Evolutionary conservation across 2,113 vertebrate species (phyloP).

Genomic region (Pogona vitticeps): DNA sequence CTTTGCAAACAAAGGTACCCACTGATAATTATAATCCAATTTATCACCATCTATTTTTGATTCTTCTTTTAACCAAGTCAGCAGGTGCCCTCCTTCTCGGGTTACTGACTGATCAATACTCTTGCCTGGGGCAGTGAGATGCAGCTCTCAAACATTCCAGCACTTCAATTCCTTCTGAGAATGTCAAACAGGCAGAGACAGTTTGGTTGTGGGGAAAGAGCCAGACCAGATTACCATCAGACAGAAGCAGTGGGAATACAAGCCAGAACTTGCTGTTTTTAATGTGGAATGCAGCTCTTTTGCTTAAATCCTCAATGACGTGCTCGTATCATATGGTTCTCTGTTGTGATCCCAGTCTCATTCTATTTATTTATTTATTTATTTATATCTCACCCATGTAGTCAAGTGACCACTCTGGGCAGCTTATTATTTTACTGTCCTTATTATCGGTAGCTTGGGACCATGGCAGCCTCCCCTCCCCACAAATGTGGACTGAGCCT

Average conservation of each 20-base stretch:
- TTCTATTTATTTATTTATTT: neutral
- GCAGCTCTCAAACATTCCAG: conserved; percentile 27
- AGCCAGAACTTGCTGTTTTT: neutral
- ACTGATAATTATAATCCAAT: conserved; percentile 44
- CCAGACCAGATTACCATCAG: neutral
- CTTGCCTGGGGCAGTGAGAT: neutral
- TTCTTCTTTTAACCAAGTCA: conserved; percentile 46
- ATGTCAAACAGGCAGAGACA: neutral
- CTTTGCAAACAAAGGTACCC: conserved; percentile 5
- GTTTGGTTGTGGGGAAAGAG: conserved; percentile 6
- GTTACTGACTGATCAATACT: conserved; percentile 40
- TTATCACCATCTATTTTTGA: neutral
- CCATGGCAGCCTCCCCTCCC: too few species aligned
- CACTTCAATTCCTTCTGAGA: conserved; percentile 22
- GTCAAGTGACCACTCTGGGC: too few species aligned
- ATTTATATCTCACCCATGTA: too few species aligned
- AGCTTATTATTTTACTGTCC: too few species aligned
- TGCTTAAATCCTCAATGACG: neutral
- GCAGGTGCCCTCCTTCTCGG: conserved; percentile 53
- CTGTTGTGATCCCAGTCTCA: neutral
- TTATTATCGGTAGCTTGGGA: too few species aligned
- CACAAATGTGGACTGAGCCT: too few species aligned
- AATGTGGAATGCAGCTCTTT: neutral
- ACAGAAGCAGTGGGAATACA: neutral
- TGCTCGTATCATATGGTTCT: neutral